Evolutionary conservation across 2,113 vertebrate genomes (phyloP).

Genomic region (Struthio camelus): DNA sequence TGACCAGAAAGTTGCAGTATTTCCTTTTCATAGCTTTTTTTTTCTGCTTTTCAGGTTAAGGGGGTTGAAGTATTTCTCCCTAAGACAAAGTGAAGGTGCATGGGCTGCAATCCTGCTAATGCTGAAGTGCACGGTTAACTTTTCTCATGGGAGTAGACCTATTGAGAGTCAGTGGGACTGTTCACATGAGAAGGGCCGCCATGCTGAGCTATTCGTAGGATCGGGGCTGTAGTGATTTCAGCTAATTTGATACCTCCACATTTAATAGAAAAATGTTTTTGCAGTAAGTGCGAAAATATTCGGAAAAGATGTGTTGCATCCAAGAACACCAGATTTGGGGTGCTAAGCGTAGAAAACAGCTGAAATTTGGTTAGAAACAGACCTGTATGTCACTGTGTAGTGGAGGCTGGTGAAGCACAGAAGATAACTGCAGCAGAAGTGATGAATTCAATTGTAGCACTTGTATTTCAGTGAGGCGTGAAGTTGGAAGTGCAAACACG

Average conservation of each 20-base stretch:
- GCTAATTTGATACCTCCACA: not conserved
- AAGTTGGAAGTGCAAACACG: not conserved
- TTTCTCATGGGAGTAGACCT: not conserved
- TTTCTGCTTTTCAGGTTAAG: not conserved
- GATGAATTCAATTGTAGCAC: not conserved
- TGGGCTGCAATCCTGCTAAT: not conserved
- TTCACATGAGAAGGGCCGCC: not conserved
- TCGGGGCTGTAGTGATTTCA: not conserved
- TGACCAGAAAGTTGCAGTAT: not conserved
- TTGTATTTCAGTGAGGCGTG: not conserved
- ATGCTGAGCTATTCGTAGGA: not conserved
- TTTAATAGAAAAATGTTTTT: not conserved
- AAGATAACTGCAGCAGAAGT: not conserved
- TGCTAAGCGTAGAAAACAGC: not conserved
- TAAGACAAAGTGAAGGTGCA: not conserved
- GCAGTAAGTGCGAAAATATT: not conserved
- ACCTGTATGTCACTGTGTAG: fast-evolving
- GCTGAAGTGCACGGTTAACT: not conserved
- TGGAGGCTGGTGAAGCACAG: not conserved
- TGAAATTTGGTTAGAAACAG: not conserved
- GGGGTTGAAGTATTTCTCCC: not conserved
- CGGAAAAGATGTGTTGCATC: not conserved
- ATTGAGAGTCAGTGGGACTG: not conserved
- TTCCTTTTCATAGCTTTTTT: not conserved
- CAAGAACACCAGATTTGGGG: not conserved